phyloP scores from a whole-genome alignment of 2,888 invertebrate species.

The Cremastinae sp. region DNA sequence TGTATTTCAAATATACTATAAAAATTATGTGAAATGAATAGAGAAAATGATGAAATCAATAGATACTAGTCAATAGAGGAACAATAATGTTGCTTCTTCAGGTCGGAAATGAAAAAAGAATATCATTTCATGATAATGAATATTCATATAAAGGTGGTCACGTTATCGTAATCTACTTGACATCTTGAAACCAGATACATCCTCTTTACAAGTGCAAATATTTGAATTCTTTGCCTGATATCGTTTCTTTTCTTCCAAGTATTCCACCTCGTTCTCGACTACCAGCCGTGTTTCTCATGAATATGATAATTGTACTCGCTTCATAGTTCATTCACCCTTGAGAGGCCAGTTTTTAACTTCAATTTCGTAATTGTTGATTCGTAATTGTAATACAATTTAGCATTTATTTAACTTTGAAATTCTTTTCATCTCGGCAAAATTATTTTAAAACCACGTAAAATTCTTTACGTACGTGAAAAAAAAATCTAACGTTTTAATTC shows the following conservation, averaged over 20 bases:
- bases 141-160: slow-evolving; percentile 52
- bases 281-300: slow-evolving; percentile 53
- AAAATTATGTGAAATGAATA: too few relatives aligned
- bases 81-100: too few relatives aligned
- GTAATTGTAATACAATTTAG: slow-evolving; percentile 18
- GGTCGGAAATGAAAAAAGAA: too few relatives aligned
- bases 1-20: too few relatives aligned
- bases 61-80: too few relatives aligned
- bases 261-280: neutral
- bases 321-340: slow-evolving; percentile 25
- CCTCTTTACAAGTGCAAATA: slow-evolving; percentile 36
- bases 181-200: slow-evolving; percentile 30
- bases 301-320: slow-evolving; percentile 56
- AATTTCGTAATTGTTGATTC: slow-evolving; percentile 55
- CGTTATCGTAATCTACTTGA: slow-evolving; percentile 46
- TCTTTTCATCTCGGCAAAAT: too few relatives aligned
- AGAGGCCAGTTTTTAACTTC: slow-evolving; percentile 41
- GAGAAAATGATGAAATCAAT: too few relatives aligned
- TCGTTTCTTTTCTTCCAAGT: neutral
- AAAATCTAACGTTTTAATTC: too few relatives aligned
- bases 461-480: neutral
- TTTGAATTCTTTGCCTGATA: slow-evolving; percentile 17
- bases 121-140: too few relatives aligned
- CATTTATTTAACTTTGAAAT: too few relatives aligned
- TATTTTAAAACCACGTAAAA: neutral